These are phyloP conservation scores for Nymphalis urticae DNA, from an alignment of 2,888 invertebrate species.

Conservation along the genomic window DNA sequence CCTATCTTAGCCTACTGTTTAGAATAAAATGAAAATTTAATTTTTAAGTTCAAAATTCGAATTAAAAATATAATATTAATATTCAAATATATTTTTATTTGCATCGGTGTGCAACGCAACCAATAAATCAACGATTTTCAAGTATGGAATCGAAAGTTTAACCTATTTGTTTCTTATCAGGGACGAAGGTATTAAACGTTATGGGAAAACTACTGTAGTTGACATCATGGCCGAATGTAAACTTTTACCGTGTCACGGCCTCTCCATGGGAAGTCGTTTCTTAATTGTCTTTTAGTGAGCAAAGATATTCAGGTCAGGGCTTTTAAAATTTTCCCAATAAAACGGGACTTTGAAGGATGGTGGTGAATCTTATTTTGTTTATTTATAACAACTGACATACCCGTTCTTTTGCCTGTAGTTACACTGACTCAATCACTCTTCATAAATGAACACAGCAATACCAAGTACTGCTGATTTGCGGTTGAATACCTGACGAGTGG, in stretches of 20 bases:
- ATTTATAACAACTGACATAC: no score
- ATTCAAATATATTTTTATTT: not conserved
- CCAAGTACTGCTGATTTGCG: no score
- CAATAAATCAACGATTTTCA: slow-evolving; percentile 15
- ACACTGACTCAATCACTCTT: no score
- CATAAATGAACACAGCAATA: no score
- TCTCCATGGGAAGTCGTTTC: slow-evolving; percentile 3
- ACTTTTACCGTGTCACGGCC: slow-evolving; percentile 23
- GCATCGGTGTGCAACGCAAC: slow-evolving; percentile 18
- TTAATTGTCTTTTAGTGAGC: slow-evolving; percentile 2
- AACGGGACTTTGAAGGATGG: not conserved
- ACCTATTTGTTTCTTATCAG: slow-evolving; percentile 24
- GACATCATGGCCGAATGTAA: slow-evolving; percentile 20
- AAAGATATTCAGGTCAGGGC: slow-evolving; percentile 7
- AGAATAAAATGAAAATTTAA: no score
- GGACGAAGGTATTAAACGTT: slow-evolving; percentile 26
- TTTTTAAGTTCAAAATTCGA: no score
- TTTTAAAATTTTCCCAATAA: not conserved
- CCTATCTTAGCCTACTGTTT: no score
- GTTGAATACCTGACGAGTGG: no score
- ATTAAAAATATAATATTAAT: no score
- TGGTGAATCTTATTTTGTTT: no score
- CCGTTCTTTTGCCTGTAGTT: no score
- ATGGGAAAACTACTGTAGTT: slow-evolving; percentile 28
- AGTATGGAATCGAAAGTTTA: slow-evolving; percentile 24